phyloP scores from a whole-genome alignment of 2,797 vertebrate species.

The Trachops cirrhosus region DNA sequence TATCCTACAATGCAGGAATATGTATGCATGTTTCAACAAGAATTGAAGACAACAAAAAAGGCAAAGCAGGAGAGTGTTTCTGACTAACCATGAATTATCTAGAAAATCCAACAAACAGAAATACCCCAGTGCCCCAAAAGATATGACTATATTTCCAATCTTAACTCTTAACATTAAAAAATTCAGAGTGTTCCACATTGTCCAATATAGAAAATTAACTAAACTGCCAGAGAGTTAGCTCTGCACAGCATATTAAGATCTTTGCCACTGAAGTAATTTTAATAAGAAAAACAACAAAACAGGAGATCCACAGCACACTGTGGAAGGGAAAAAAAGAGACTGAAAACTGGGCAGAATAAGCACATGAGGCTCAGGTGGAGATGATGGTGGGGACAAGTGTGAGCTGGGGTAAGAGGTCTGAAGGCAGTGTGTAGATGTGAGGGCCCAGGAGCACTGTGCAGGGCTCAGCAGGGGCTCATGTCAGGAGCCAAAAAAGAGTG shows the following conservation, averaged over 20 bases:
- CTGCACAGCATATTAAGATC: not conserved
- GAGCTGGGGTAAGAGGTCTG: no score
- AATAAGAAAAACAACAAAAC: not conserved
- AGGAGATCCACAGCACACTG: not conserved
- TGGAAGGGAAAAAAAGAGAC: not conserved
- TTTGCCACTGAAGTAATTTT: not conserved
- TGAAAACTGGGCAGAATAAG: not conserved
- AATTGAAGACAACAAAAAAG: not conserved
- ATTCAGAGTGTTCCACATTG: not conserved
- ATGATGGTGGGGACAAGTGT: not conserved
- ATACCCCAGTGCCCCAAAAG: not conserved
- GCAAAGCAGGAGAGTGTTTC: not conserved
- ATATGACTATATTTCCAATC: not conserved
- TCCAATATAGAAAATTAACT: not conserved
- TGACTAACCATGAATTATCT: not conserved
- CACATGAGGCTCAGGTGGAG: fast-evolving
- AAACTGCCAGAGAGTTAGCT: not conserved
- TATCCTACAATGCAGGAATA: not conserved
- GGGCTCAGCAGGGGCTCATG: fast-evolving
- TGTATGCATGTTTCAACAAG: not conserved
- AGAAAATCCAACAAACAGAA: slow-evolving; percentile 23
- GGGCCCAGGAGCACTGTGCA: not conserved
- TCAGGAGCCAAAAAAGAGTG: not conserved
- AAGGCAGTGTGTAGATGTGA: fast-evolving
- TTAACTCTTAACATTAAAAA: not conserved